Evolutionary conservation across 2,797 vertebrate species (phyloP).

Genomic region (Chiroxiphia lanceolata): DNA sequence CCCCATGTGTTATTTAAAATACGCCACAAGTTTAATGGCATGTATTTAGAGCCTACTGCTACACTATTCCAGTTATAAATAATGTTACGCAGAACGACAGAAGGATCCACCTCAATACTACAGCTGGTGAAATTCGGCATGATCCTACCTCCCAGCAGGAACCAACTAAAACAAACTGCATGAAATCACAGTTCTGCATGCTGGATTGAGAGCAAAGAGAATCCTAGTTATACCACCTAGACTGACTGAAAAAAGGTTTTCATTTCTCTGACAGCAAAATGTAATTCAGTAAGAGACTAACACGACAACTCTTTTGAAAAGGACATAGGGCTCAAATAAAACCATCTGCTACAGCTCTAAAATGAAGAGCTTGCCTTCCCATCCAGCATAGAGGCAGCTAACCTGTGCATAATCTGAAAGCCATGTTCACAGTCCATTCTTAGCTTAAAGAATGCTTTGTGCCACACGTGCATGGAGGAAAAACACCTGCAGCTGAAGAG

Average conservation of each 20-base stretch:
- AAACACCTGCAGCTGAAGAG: constrained; percentile 7
- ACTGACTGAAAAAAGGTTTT: background rate
- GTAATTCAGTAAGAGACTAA: constrained; percentile 5
- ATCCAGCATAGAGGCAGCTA: background rate
- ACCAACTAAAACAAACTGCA: constrained; percentile 12
- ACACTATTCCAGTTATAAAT: background rate
- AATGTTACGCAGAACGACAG: background rate
- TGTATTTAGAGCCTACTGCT: background rate
- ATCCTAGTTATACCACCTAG: background rate
- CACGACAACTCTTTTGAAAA: constrained; percentile 14
- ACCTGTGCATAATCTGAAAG: background rate
- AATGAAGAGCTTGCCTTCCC: background rate
- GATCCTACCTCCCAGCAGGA: background rate
- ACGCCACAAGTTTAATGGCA: background rate
- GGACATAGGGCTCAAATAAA: constrained; percentile 30
- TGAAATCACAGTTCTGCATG: constrained; percentile 10
- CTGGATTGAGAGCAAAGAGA: background rate
- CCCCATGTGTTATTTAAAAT: background rate
- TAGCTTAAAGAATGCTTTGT: constrained; percentile 6
- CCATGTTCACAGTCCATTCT: background rate
- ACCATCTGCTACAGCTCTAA: constrained; percentile 38
- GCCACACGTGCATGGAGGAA: background rate
- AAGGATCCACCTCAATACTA: background rate
- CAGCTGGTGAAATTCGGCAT: background rate
- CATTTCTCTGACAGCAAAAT: constrained; percentile 6